These are phyloP conservation scores for Anarrhichthys ocellatus DNA, from an alignment of 2,113 vertebrate species.

Conservation along the genomic window DNA sequence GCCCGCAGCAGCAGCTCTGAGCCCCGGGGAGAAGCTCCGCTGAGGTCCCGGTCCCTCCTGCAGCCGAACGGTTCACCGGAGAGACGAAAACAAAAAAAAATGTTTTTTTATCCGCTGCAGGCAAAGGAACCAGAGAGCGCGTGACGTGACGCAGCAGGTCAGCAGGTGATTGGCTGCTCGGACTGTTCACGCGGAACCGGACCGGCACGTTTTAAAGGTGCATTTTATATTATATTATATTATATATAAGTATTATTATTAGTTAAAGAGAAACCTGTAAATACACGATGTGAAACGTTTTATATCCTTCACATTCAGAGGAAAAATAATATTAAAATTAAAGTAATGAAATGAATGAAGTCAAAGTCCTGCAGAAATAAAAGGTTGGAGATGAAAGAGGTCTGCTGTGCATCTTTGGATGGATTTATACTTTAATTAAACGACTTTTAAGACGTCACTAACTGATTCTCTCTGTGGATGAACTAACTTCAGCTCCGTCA, in stretches of 20 bases:
- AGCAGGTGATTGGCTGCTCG: constrained; percentile 64
- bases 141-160: constrained; percentile 41
- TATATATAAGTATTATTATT: background rate
- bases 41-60: background rate
- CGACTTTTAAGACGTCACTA: background rate
- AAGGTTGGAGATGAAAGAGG: background rate
- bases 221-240: background rate
- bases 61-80: constrained; percentile 7
- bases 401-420: background rate
- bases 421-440: background rate
- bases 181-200: constrained; percentile 4
- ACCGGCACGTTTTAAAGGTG: background rate
- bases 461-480: background rate
- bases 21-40: background rate
- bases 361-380: background rate
- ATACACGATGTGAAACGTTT: background rate
- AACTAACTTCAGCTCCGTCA: background rate
- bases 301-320: too few species aligned
- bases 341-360: background rate
- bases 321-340: too few species aligned
- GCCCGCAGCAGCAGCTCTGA: background rate
- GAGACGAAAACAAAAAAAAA: background rate
- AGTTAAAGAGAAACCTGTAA: background rate
- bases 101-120: background rate
- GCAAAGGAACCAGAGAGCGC: background rate